Percentiles rank a stretch among this genome's conserved stretches.
phyloP scores from a whole-genome alignment of 2,113 vertebrate species.

The Camelus bactrianus region DNA sequence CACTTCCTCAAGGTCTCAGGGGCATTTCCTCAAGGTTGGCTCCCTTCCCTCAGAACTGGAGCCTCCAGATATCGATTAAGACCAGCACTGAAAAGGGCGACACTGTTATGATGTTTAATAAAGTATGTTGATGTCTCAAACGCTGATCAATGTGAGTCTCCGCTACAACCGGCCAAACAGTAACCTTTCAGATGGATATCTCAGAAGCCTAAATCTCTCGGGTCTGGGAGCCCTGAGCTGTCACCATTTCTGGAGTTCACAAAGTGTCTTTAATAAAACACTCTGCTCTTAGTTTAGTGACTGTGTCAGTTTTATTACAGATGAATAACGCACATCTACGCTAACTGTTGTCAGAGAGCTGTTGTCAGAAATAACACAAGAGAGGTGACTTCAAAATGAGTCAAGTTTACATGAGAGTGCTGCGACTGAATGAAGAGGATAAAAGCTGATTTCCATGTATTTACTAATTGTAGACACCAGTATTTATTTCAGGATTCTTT shows the following conservation, averaged over 20 bases:
- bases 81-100: not conserved
- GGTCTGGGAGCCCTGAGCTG: not conserved
- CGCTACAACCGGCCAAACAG: constrained; percentile 37
- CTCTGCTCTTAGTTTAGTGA: not conserved
- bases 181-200: not conserved
- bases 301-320: not conserved
- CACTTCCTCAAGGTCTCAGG: not conserved
- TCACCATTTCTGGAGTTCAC: constrained; percentile 50
- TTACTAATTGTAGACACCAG: not conserved
- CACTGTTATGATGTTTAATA: not conserved
- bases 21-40: not conserved
- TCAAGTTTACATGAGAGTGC: not conserved
- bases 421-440: not conserved
- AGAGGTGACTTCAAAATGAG: not conserved
- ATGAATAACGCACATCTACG: not conserved
- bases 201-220: not conserved
- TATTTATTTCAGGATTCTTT: not conserved
- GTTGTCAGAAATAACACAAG: constrained; percentile 46
- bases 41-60: not conserved
- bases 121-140: constrained; percentile 8
- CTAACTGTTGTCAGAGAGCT: not conserved
- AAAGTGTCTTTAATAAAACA: not conserved
- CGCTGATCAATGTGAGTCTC: not conserved
- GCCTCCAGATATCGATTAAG: constrained; percentile 42
- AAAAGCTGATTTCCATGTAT: not conserved